Evolutionary conservation across 1,140 invertebrate genomes (phyloP), one percentile per base, ranked within the genome.

Genomic region (Brachionus plicatilis): DNA sequence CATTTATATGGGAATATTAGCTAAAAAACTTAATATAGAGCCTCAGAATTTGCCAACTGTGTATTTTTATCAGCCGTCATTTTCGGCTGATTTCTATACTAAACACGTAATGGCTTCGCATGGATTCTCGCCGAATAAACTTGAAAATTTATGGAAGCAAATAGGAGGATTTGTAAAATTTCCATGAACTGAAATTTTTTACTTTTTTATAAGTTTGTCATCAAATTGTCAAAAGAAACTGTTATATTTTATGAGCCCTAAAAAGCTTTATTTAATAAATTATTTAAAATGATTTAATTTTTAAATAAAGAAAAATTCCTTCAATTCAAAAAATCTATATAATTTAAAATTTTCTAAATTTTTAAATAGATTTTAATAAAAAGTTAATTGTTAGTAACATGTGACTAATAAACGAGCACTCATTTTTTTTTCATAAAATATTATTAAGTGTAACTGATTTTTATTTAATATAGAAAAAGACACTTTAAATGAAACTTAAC

Each of bases 1-100:
- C 41, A 83, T 83, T 29, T 83, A 83, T 20, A 83, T 83, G 41
- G 82, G 82, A 12, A 47, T 83, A 12, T 83, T 83, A 14, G 82
- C 82, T 4, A 24, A 72, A 43, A 68, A 68, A 70, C 33, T 83
- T 9, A 7, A 24, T 7, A 83, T 83, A 53, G 43, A 83, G 24
- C 60, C 60, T 17, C n/a, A 70, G 7, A 37, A 82, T 82, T n/a
- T 82, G 11, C 37, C 53, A 43, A 65, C 27, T 41, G 79, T 82
- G 29, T 82, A 82, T 47, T 82, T 65, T 82, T 82, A 68, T 41
- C n/a, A 53, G 8, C 79, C 79, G 7, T 45, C 79, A 37, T 82
- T 65, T 41, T 82, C 37, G 7, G 17, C 33, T 60, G 43, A 47
- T 66, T 43, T 68, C 43, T 82, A 82, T 82, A 9, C 79, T 5